Conservation (phyloP, 2,797 vertebrate species). For the Numenius phaeopus region DNA sequence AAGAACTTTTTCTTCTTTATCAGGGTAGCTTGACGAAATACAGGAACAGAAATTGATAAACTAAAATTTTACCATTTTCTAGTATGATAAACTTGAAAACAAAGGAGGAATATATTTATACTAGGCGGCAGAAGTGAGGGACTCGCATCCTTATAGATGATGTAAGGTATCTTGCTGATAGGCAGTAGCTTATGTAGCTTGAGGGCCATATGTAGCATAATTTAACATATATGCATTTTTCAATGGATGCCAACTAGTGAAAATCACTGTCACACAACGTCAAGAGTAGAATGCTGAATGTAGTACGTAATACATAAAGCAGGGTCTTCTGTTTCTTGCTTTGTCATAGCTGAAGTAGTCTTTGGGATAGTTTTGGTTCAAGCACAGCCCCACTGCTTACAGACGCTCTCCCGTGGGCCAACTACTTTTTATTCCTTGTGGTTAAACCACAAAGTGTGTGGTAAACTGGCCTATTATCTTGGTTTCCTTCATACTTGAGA, state of each 20-base stretch:
- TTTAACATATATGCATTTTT: background rate
- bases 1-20: background rate
- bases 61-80: background rate
- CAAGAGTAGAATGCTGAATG: background rate
- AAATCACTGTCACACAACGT: background rate
- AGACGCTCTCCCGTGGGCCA: background rate
- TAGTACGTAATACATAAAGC: background rate
- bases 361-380: background rate
- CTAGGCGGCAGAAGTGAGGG: background rate
- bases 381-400: background rate
- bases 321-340: background rate
- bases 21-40: background rate
- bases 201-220: background rate
- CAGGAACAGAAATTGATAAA: background rate
- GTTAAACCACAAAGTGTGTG: background rate
- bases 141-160: background rate
- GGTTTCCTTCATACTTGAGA: background rate
- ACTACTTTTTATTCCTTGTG: background rate
- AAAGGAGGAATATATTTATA: background rate
- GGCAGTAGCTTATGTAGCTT: background rate
- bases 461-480: background rate
- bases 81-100: background rate
- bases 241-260: background rate
- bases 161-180: background rate
- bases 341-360: background rate